A percentile compares a stretch with the other conserved stretches of the same genome.
These are phyloP conservation scores for Siderastrea siderea DNA, from an alignment of 92 coral and sea anemone genomes.

Conservation along the genomic window DNA sequence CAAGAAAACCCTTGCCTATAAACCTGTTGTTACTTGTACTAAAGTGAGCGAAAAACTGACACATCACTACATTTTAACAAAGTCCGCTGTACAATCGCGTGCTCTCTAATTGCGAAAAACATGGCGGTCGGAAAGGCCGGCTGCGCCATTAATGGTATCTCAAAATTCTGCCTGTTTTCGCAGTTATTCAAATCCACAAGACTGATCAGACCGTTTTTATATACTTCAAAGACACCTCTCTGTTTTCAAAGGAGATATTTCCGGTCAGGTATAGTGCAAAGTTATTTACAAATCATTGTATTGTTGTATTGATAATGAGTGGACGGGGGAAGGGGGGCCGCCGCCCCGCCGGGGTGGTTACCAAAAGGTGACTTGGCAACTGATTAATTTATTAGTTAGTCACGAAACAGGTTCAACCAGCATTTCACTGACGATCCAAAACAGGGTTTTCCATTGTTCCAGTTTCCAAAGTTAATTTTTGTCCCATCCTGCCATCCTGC, in stretches of 20 bases:
- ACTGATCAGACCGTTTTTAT: neutral
- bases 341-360: no score
- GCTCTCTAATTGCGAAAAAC: neutral
- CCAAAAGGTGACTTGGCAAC: no score
- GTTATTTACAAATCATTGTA: no score
- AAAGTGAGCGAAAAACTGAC: slow-evolving; percentile 18
- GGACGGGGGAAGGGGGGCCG: no score
- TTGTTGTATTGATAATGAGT: no score
- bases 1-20: neutral
- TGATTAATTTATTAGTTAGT: no score
- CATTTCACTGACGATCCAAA: no score
- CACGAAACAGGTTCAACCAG: no score
- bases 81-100: slow-evolving; percentile 23
- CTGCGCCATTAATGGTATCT: neutral
- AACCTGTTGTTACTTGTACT: neutral
- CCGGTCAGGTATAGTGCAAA: slow-evolving; percentile 44
- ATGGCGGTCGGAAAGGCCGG: neutral
- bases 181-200: no score
- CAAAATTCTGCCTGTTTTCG: neutral
- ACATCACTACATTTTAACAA: slow-evolving; percentile 19
- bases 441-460: no score
- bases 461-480: no score
- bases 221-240: neutral
- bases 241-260: slow-evolving; percentile 20
- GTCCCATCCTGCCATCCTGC: no score